Evolutionary conservation across 2,113 vertebrate species (phyloP).

Genomic region (Octodon degus): DNA sequence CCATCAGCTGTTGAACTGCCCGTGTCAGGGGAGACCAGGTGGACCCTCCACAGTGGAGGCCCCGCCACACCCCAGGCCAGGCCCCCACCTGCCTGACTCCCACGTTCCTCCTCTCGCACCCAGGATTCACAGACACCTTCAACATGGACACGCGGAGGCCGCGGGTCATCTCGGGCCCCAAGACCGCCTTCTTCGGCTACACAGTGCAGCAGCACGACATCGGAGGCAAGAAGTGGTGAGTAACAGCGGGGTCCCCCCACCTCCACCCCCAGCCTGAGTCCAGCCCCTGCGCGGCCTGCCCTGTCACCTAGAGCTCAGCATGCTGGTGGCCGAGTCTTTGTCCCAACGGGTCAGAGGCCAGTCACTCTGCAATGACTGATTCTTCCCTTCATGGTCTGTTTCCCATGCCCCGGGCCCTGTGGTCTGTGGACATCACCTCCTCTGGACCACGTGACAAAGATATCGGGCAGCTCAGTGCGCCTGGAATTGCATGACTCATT

Average conservation of each 20-base stretch:
- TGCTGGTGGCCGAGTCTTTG: not conserved
- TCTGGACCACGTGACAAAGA: not conserved
- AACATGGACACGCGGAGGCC: constrained; percentile 94
- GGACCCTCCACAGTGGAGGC: not conserved
- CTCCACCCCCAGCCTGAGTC: not conserved
- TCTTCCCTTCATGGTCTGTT: not conserved
- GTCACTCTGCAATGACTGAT: not conserved
- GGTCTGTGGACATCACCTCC: not conserved
- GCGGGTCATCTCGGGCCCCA: constrained; percentile 92
- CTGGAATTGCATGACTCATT: not conserved
- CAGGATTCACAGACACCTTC: constrained; percentile 91
- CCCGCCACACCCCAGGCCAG: no score
- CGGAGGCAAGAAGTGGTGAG: constrained; percentile 95
- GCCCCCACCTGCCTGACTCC: not conserved
- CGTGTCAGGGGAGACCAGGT: not conserved
- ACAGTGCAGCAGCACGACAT: constrained; percentile 97
- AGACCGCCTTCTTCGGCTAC: constrained; percentile 95
- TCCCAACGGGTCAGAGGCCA: not conserved
- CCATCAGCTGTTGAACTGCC: not conserved
- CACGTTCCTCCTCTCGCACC: not conserved
- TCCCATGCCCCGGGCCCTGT: not conserved
- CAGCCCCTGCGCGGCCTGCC: not conserved
- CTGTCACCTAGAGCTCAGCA: not conserved
- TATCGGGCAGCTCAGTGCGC: not conserved
- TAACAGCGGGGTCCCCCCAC: not conserved